Evolutionary conservation across 2,113 vertebrate species (phyloP).

Genomic region (Chionis minor): DNA sequence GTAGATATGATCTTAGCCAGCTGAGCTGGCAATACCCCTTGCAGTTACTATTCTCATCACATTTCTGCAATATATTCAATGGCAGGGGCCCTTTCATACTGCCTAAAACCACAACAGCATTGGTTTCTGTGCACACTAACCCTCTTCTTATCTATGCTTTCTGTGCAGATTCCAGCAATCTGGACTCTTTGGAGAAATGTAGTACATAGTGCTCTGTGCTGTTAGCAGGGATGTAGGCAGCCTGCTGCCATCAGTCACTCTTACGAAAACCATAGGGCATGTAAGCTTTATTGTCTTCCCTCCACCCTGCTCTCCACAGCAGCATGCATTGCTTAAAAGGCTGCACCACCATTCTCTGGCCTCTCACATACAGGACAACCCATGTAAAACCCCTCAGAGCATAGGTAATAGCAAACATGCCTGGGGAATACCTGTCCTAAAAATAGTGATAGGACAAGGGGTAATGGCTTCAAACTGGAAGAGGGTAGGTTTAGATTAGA

Average conservation of each 20-base stretch:
- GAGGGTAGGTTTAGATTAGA: too few relatives aligned
- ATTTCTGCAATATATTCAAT: background rate
- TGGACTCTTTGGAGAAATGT: background rate
- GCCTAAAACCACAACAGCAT: background rate
- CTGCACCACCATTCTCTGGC: background rate
- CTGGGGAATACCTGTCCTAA: background rate
- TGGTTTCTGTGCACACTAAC: background rate
- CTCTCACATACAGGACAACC: background rate
- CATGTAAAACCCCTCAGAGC: background rate
- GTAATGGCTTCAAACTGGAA: too few relatives aligned
- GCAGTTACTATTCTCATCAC: background rate
- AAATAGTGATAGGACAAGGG: too few relatives aligned
- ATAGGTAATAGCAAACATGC: background rate
- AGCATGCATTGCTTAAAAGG: accelerated
- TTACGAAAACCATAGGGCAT: background rate
- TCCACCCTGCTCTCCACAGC: background rate
- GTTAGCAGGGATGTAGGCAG: background rate
- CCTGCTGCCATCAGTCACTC: background rate
- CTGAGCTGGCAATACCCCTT: background rate
- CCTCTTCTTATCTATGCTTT: background rate
- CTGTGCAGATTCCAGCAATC: background rate
- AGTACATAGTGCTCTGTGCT: background rate
- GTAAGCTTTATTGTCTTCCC: background rate
- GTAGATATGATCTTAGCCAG: background rate
- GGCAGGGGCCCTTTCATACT: background rate